phyloP scores from a whole-genome alignment of 2,888 invertebrate species.

The Bursaphelenchus okinawaensis region DNA sequence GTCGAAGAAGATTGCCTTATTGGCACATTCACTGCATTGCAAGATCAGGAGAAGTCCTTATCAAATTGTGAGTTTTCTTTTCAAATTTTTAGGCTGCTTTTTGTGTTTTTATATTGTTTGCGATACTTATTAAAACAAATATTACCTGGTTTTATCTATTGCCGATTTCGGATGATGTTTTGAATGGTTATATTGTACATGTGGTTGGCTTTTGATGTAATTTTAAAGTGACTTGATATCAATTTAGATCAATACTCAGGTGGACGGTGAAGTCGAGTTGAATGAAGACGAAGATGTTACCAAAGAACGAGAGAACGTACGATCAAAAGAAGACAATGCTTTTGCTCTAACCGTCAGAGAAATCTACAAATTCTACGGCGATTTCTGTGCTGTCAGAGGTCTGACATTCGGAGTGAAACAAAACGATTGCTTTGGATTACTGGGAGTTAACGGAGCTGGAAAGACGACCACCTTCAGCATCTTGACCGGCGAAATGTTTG shows the following conservation, averaged over 20 bases:
- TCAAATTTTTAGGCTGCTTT: not conserved
- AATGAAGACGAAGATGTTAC: constrained; percentile 34
- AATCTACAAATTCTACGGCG: constrained; percentile 32
- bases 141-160: no score
- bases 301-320: constrained; percentile 24
- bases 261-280: constrained; percentile 18
- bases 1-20: constrained; percentile 26
- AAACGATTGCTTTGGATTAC: constrained; percentile 52
- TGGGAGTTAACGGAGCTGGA: constrained; percentile 49
- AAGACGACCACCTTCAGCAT: constrained; percentile 56
- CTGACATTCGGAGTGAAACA: constrained; percentile 43
- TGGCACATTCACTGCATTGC: constrained; percentile 11
- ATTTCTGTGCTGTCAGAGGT: constrained; percentile 33
- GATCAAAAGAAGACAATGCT: constrained; percentile 11
- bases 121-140: no score
- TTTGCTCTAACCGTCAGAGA: constrained; percentile 27
- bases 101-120: not conserved
- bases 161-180: no score
- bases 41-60: constrained; percentile 12
- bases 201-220: constrained; percentile 6
- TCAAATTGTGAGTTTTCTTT: constrained; percentile 13
- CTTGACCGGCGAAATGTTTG: constrained; percentile 40
- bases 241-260: constrained; percentile 9
- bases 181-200: not conserved
- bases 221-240: constrained; percentile 5